Evolutionary conservation across 1,140 invertebrate genomes (phyloP).

Genomic region (Carposina sasakii): DNA sequence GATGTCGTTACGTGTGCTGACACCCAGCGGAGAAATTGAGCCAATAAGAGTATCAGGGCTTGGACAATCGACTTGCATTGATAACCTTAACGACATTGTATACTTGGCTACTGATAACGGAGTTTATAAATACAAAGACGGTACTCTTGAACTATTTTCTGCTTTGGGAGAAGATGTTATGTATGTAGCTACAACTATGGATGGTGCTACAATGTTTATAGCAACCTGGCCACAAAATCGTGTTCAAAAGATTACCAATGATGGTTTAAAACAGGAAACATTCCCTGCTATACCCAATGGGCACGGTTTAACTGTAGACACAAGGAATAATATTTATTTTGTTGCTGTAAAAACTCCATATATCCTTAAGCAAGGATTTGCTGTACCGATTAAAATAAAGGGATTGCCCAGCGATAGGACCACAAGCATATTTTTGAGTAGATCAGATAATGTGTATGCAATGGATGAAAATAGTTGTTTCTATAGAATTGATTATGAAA

Average conservation of each 20-base stretch:
- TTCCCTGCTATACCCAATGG: constrained; percentile 54
- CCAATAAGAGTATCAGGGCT: constrained; percentile 50
- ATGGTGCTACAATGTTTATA: constrained; percentile 50
- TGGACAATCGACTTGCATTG: constrained; percentile 53
- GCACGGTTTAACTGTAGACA: constrained; percentile 52
- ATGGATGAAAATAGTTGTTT: constrained; percentile 63
- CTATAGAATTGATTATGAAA: constrained; percentile 44
- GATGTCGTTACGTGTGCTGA: constrained; percentile 52
- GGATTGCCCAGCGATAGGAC: constrained; percentile 50
- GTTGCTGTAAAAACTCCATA: constrained; percentile 57
- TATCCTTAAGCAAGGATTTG: constrained; percentile 40
- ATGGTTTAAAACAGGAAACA: constrained; percentile 44
- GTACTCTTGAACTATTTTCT: constrained; percentile 41
- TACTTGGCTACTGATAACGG: constrained; percentile 64
- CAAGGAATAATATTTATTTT: constrained; percentile 56
- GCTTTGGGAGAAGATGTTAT: constrained; percentile 59
- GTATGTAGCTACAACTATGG: constrained; percentile 48
- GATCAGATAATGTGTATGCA: constrained; percentile 49
- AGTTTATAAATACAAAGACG: constrained; percentile 59
- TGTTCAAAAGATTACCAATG: constrained; percentile 51
- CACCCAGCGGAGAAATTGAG: constrained; percentile 40
- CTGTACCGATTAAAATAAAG: constrained; percentile 54
- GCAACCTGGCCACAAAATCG: constrained; percentile 63
- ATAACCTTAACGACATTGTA: constrained; percentile 62
- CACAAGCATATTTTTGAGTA: constrained; percentile 51